Evolutionary conservation across 1,140 invertebrate species (phyloP).

Genomic region (Ceratosolen solmsi): DNA sequence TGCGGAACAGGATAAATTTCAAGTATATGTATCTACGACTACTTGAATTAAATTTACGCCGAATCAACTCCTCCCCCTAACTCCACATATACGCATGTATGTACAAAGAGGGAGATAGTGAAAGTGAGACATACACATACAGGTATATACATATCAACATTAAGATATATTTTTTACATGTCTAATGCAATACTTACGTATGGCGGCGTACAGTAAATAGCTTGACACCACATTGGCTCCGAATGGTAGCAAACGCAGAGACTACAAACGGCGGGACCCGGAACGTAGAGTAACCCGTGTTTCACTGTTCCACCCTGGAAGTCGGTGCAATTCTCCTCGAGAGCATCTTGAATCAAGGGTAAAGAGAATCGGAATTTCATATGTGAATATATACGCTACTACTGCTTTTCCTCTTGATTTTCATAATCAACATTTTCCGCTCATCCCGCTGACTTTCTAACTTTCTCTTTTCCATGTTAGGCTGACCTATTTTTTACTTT

Average conservation of each 20-base stretch:
- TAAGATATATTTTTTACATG: background rate
- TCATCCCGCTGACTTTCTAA: background rate
- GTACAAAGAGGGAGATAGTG: too few relatives aligned
- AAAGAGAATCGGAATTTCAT: slow-evolving; percentile 19
- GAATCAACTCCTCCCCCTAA: too few relatives aligned
- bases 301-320: slow-evolving; percentile 83
- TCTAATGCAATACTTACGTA: slow-evolving; percentile 77
- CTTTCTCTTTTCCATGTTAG: too few relatives aligned
- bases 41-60: too few relatives aligned
- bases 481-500: background rate
- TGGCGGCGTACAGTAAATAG: slow-evolving; percentile 88
- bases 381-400: background rate
- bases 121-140: too few relatives aligned
- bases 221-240: slow-evolving; percentile 88
- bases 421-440: background rate
- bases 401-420: background rate
- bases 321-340: slow-evolving; percentile 85
- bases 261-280: slow-evolving; percentile 88
- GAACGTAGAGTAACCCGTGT: slow-evolving; percentile 87
- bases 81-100: too few relatives aligned
- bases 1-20: too few relatives aligned
- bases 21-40: too few relatives aligned
- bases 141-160: too few relatives aligned
- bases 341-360: slow-evolving; percentile 72
- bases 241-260: slow-evolving; percentile 89